These are phyloP conservation scores for Baryphthengus martii DNA, from an alignment of 2,113 vertebrate genomes.

Conservation along the genomic window DNA sequence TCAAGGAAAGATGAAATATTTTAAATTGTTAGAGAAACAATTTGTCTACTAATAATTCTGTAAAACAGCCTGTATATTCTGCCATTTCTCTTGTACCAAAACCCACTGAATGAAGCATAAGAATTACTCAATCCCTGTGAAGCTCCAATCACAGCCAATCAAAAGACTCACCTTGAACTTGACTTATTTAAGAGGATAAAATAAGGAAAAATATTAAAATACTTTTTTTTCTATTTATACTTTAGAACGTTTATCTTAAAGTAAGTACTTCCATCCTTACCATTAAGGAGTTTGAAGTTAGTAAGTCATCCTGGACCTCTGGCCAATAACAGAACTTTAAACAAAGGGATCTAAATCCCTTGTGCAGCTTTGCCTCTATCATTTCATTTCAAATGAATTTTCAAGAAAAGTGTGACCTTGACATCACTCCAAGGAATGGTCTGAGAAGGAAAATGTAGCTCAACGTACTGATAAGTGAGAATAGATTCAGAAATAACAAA, in stretches of 20 bases:
- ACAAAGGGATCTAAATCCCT: not conserved
- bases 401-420: not conserved
- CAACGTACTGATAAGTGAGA: not conserved
- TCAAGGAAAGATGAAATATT: not conserved
- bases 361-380: not conserved
- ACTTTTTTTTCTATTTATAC: not conserved
- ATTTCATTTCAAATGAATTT: not conserved
- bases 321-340: not conserved
- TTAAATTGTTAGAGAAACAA: not conserved
- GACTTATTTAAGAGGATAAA: not conserved
- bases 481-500: not conserved
- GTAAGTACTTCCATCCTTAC: not conserved
- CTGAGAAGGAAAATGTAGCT: not conserved
- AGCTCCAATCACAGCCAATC: not conserved
- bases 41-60: not conserved
- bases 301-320: not conserved
- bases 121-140: not conserved
- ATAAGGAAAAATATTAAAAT: not conserved
- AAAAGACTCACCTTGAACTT: not conserved
- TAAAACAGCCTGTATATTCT: not conserved
- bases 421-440: not conserved
- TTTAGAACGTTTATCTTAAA: not conserved
- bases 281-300: not conserved
- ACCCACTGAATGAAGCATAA: not conserved
- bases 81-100: not conserved